phyloP scores from a whole-genome alignment of 2,113 vertebrate species.

The Ranitomeya imitator region DNA sequence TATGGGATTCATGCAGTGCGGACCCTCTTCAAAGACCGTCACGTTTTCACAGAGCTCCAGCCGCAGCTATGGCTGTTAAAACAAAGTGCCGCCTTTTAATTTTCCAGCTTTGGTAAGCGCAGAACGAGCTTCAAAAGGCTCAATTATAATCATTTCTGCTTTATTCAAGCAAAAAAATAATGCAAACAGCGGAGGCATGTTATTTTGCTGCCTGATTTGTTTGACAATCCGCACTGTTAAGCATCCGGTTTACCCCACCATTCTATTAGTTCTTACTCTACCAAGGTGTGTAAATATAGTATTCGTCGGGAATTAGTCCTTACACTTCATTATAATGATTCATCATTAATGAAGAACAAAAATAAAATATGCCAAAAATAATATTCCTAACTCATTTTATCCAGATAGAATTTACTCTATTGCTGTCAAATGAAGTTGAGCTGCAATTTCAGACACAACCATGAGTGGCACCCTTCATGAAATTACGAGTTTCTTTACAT shows the following conservation, averaged over 20 bases:
- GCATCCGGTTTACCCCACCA: constrained; percentile 6
- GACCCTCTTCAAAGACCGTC: constrained; percentile 41
- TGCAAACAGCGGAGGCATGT: constrained; percentile 37
- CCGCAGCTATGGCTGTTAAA: constrained; percentile 25
- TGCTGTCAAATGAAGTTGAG: neutral
- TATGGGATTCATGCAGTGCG: neutral
- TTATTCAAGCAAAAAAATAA: constrained; percentile 40
- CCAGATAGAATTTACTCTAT: neutral
- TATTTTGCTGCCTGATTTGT: constrained; percentile 51
- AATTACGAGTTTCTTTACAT: too few relatives aligned
- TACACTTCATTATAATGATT: neutral
- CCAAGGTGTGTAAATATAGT: neutral
- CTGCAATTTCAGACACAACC: neutral
- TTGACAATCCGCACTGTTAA: constrained; percentile 32
- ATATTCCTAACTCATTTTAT: neutral
- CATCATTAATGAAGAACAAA: neutral
- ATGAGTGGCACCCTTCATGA: neutral
- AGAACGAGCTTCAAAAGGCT: constrained; percentile 47
- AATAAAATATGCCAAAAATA: neutral
- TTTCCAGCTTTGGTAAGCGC: constrained; percentile 41
- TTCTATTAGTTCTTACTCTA: constrained; percentile 11
- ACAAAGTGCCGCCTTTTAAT: constrained; percentile 42
- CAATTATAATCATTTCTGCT: constrained; percentile 52
- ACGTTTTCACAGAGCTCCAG: constrained; percentile 21
- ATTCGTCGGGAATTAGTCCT: neutral